Base-by-base conservation (phyloP, 2,113 vertebrate genomes). In the Gasterosteus aculeatus region DNA sequence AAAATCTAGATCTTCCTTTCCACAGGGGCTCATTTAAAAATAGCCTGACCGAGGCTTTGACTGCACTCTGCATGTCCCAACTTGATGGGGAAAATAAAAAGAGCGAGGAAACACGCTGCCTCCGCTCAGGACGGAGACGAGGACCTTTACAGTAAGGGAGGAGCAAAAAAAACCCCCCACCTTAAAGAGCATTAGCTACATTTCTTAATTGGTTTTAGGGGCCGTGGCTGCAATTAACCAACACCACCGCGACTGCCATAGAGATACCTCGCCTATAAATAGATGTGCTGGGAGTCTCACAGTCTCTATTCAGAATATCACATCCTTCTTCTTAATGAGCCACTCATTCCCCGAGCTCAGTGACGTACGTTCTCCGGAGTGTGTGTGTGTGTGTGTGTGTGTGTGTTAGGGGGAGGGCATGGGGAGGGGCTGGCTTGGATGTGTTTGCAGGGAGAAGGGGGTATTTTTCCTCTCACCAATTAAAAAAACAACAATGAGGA, bases 291-390 rank as follows among this genome's bases (percentile, higher is more conserved):
- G 93, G 93, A 95, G 91, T 94, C 94, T 93, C 94, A 92, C 90
- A 92, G 93, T 94, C 94, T 94, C 92, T 91, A 92, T 94, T 94
- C 92, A 95, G 93, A 95, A 94, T 94, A 94, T 95, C 91, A 92
- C 94, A 94, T 93, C 93, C 93, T 93, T 93, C 93, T 92, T 88
- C 90, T 93, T 95, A 95, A 95, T 94, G 93, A 95, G 93, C 89
- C 85, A 89, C 91, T 85, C 86, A 91, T 88, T 93, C 93, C 92
- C 92, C 41, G 60, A 90, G 94, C 92, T 92, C 92, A 41, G 88
- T 94, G 93, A 94, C 88, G 92, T 81, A 71, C 87, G 86, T 76
- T 77, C 85, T 89, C 84, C 88, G 58, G 83, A 69, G 88, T 83
- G 85, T 74, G 86, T 74, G 88, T 66, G 90, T 78, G 83, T 85